Conservation (phyloP, 2,113 vertebrate genomes). For the Clarias macrocephalus region DNA sequence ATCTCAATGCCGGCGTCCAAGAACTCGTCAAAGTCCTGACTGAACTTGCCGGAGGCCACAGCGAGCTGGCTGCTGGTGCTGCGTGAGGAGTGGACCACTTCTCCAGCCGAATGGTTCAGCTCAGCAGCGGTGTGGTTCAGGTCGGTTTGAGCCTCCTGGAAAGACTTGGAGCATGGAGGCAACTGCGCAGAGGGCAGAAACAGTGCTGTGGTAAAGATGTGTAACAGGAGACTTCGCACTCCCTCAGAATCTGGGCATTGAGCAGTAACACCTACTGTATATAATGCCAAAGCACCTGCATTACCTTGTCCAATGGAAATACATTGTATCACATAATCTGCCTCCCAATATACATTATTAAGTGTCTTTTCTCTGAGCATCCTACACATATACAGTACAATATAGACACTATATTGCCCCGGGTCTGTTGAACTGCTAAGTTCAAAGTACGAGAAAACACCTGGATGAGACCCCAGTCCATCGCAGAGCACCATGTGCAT, state of each 20-base stretch:
- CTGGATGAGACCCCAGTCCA: not conserved
- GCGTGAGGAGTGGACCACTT: slow-evolving; percentile 94
- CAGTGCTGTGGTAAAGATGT: not conserved
- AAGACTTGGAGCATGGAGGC: slow-evolving; percentile 90
- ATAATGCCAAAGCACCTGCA: not conserved
- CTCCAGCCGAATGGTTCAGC: slow-evolving; percentile 95
- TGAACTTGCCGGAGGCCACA: slow-evolving; percentile 94
- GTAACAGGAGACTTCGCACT: not conserved
- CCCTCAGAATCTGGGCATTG: not conserved
- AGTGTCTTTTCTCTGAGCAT: not conserved
- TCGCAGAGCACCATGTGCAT: not conserved
- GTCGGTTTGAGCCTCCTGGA: slow-evolving; percentile 96
- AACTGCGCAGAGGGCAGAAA: slow-evolving; percentile 71
- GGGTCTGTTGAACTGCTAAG: not conserved
- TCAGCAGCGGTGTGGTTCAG: slow-evolving; percentile 96
- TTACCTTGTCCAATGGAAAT: not conserved
- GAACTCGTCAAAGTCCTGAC: slow-evolving; percentile 97
- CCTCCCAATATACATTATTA: not conserved
- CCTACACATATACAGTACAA: not conserved
- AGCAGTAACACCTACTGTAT: not conserved
- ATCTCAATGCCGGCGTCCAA: slow-evolving; percentile 98
- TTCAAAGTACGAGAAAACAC: not conserved
- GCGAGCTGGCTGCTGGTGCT: slow-evolving; percentile 92
- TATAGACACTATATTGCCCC: not conserved
- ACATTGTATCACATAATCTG: not conserved